phyloP scores from a whole-genome alignment of 2,888 invertebrate species.

The Suillia variegata region DNA sequence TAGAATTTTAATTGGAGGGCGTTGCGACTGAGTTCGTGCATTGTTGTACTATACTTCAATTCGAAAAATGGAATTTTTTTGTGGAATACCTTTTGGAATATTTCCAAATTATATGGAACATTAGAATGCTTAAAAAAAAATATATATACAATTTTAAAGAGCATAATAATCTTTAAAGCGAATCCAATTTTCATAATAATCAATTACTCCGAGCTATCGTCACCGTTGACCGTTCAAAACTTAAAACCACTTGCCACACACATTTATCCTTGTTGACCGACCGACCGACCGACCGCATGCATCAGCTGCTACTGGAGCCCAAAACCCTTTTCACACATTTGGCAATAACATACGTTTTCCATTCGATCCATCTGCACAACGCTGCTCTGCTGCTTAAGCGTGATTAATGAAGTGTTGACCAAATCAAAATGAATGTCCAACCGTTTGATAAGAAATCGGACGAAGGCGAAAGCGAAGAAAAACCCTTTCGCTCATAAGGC shows the following conservation, averaged over 20 bases:
- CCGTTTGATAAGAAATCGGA: slow-evolving; percentile 31
- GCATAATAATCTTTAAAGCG: no score
- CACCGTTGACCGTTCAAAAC: no score
- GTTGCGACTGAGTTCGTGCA: neutral
- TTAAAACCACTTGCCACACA: neutral
- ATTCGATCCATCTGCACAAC: neutral
- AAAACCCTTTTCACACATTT: neutral
- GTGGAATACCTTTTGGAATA: no score
- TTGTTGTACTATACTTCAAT: neutral
- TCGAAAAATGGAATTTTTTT: no score
- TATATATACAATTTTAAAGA: no score
- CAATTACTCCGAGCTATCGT: no score
- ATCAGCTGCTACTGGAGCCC: neutral
- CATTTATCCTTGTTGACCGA: neutral
- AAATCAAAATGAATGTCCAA: slow-evolving; percentile 48
- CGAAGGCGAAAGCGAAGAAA: neutral
- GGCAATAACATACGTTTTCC: neutral
- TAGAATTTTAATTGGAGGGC: slow-evolving; percentile 1
- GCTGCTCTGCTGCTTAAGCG: slow-evolving; percentile 21
- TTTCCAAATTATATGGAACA: no score
- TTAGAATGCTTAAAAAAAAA: no score
- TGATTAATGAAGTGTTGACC: slow-evolving; percentile 60
- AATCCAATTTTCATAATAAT: no score
- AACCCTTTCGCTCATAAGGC: slow-evolving; percentile 11
- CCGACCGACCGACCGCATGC: no score